Percentiles rank a stretch among this genome's conserved stretches.
Conservation (phyloP, 2,888 invertebrate genomes). For the Amaurobius ferox region DNA sequence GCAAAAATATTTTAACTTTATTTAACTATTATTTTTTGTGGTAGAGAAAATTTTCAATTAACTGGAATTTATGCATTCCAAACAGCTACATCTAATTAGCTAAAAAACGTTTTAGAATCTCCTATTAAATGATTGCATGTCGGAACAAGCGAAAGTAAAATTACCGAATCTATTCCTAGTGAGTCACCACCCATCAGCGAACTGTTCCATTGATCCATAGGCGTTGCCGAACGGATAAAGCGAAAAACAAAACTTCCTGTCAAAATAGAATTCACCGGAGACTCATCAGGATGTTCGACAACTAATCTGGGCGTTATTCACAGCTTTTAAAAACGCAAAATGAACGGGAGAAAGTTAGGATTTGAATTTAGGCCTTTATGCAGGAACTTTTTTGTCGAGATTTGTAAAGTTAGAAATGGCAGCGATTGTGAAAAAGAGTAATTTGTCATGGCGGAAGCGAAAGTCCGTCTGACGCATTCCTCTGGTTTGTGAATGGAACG, state of each 20-base stretch:
- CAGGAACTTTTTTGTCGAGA: conserved; percentile 48
- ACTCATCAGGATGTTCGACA: conserved; percentile 52
- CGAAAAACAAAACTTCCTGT: background rate
- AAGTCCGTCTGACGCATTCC: background rate
- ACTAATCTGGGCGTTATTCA: conserved; percentile 25
- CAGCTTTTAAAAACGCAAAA: background rate
- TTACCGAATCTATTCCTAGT: background rate
- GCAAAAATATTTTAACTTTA: too few relatives aligned
- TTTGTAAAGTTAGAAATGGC: background rate
- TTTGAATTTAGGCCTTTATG: conserved; percentile 43
- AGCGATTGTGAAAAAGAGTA: background rate
- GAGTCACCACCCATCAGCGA: background rate
- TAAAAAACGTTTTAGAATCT: too few relatives aligned
- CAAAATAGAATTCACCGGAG: background rate
- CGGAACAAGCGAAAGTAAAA: background rate
- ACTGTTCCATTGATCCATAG: background rate
- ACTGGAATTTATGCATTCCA: too few relatives aligned
- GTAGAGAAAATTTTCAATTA: too few relatives aligned
- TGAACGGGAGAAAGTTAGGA: conserved; percentile 22
- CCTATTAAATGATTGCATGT: too few relatives aligned
- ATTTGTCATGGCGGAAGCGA: background rate
- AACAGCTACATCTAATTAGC: too few relatives aligned
- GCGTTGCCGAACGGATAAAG: background rate
- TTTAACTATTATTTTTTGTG: too few relatives aligned
- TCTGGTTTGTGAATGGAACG: background rate